Evolutionary conservation across 2,113 vertebrate genomes (phyloP), one percentile per base, ranked within the genome.

Genomic region (Callaeas wilsoni): DNA sequence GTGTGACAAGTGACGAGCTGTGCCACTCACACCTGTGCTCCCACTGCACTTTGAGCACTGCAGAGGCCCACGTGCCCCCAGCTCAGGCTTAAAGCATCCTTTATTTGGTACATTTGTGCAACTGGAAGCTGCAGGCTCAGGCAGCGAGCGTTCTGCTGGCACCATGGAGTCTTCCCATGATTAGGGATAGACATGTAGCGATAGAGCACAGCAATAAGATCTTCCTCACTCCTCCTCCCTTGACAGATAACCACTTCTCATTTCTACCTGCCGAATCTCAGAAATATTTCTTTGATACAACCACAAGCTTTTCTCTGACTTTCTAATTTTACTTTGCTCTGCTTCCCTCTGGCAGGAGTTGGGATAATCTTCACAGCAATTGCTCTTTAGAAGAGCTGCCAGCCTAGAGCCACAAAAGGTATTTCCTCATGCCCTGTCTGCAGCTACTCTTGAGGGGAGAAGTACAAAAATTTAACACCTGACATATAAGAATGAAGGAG

Each of bases 51-150:
- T 0, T 2, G 56, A 59, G 59, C 37, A 16, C 35, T 89, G 81
- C 1, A 2, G 39, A 69, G 35, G 7, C 30, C 20, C 63, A 12
- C 0, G 0, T 3, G 7, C 1, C 39, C 16, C 18, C 56, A 81
- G 39, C 27, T 68, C 73, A 35, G 59, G 50, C 47, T 87, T 26
- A 55, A 62, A 70, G n/a, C 37, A 63, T 17, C 57, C 47, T 62
- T 59, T 6, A 50, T 23, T 42, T 29, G 14, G 14, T 9, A 10
- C 14, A 5, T 20, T 19, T 60, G n/a, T 10, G 3, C 37, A 55
- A 46, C 27, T 89, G 46, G 37, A 57, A 75, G 33, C 12, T 56
- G 33, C 41, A 12, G 64, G 39, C 39, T 75, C 55, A 78, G 46
- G 65, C 20, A 89, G 41, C 0, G 0, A 62, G 42, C 18, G 84